A percentile compares a stretch with the other conserved stretches of the same genome.
Conservation (phyloP, 2,113 vertebrate species). For the Pandion haliaetus region DNA sequence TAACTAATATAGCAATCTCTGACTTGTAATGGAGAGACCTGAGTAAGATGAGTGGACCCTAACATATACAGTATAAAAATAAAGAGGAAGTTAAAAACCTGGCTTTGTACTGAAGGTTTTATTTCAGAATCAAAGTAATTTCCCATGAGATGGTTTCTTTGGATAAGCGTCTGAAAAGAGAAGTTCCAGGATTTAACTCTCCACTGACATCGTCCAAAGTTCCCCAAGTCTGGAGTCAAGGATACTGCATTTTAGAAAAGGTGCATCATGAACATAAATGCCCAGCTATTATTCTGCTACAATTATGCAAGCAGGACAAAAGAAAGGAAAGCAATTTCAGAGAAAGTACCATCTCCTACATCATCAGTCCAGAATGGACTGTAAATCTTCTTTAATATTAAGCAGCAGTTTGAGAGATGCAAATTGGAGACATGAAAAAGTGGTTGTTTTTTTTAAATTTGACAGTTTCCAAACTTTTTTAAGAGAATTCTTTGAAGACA, state of each 20-base stretch:
- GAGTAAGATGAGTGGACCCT: neutral
- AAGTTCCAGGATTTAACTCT: neutral
- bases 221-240: neutral
- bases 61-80: rapidly evolving
- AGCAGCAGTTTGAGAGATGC: neutral
- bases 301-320: neutral
- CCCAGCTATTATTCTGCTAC: neutral
- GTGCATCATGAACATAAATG: neutral
- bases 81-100: neutral
- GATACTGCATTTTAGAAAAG: neutral
- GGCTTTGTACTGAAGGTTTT: neutral
- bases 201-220: neutral
- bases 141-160: neutral
- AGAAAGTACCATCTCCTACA: neutral
- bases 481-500: rapidly evolving
- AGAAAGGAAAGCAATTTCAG: neutral
- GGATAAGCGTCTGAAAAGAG: neutral
- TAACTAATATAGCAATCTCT: neutral
- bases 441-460: neutral
- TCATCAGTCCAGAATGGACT: neutral
- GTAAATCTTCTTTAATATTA: neutral
- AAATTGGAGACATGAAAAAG: neutral
- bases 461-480: neutral
- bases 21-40: neutral
- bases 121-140: neutral